Evolutionary conservation across 2,113 vertebrate genomes (phyloP).

Genomic region (Mirounga angustirostris): DNA sequence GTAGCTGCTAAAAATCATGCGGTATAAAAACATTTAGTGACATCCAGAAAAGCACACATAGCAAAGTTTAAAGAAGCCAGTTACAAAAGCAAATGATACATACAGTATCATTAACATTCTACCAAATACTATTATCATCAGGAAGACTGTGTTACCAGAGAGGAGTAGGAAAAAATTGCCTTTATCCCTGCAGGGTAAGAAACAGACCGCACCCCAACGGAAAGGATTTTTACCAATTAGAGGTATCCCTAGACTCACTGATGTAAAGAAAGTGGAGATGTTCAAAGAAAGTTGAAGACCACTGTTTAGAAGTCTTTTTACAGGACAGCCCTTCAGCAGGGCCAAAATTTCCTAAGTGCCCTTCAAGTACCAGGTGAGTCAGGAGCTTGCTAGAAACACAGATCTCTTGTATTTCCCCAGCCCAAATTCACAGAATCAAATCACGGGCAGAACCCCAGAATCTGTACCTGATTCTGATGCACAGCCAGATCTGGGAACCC

Average conservation of each 20-base stretch:
- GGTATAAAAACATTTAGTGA: background rate
- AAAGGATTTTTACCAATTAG: background rate
- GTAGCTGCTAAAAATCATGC: background rate
- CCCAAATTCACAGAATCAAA: background rate
- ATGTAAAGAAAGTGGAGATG: background rate
- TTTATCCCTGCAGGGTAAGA: background rate
- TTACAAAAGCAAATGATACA: background rate
- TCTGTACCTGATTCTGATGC: background rate
- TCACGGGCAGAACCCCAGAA: background rate
- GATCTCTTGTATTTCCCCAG: background rate
- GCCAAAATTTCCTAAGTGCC: background rate
- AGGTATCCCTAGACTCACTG: background rate
- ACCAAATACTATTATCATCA: background rate
- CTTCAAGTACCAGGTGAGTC: background rate
- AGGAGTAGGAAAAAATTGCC: background rate
- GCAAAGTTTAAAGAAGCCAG: background rate
- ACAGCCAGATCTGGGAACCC: background rate
- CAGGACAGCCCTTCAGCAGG: background rate
- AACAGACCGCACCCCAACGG: background rate
- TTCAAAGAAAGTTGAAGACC: fast-evolving
- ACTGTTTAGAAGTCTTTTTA: background rate
- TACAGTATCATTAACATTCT: background rate
- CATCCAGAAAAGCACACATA: background rate
- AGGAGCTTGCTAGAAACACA: background rate
- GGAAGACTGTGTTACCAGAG: background rate